Percentiles rank a stretch among this genome's conserved stretches.
Evolutionary conservation across 2,797 vertebrate species (phyloP).

Genomic region (Denticeps clupeoides): DNA sequence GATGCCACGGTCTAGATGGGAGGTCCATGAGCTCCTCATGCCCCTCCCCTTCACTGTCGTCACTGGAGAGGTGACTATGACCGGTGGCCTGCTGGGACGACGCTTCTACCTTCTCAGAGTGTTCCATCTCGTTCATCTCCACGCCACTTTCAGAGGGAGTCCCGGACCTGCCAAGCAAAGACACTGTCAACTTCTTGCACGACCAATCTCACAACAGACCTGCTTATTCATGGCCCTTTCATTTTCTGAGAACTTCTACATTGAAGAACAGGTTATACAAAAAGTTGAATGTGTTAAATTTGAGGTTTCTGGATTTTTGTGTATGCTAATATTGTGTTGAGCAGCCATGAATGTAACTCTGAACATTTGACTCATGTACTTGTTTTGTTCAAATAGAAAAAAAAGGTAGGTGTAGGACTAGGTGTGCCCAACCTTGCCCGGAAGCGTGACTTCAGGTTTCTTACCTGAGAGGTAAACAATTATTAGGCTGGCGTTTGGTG

Average conservation of each 20-base stretch:
- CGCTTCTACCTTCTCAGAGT: slow-evolving; percentile 37
- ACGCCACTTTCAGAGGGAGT: slow-evolving; percentile 51
- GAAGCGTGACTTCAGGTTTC: too few species aligned
- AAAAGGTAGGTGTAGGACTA: too few species aligned
- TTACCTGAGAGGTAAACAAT: slow-evolving; percentile 58
- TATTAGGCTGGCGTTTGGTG: slow-evolving; percentile 41
- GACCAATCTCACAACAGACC: neutral
- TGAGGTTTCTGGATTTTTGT: too few species aligned
- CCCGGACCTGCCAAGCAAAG: slow-evolving; percentile 39
- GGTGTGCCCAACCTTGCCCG: too few species aligned
- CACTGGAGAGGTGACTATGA: slow-evolving; percentile 56
- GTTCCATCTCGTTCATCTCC: slow-evolving; percentile 39
- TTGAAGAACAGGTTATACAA: too few species aligned
- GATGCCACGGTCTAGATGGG: slow-evolving; percentile 59
- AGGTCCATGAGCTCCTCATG: slow-evolving; percentile 50
- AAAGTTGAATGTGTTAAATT: too few species aligned
- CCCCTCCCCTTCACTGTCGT: slow-evolving; percentile 67
- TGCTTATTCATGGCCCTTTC: neutral
- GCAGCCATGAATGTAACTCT: too few species aligned
- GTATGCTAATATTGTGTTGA: too few species aligned
- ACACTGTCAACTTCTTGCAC: neutral
- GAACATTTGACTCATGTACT: neutral
- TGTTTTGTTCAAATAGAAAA: too few species aligned
- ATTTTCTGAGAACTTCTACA: neutral
- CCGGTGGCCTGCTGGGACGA: slow-evolving; percentile 53